Conservation (phyloP, 2,888 invertebrate species). For the Macropis europaea region DNA sequence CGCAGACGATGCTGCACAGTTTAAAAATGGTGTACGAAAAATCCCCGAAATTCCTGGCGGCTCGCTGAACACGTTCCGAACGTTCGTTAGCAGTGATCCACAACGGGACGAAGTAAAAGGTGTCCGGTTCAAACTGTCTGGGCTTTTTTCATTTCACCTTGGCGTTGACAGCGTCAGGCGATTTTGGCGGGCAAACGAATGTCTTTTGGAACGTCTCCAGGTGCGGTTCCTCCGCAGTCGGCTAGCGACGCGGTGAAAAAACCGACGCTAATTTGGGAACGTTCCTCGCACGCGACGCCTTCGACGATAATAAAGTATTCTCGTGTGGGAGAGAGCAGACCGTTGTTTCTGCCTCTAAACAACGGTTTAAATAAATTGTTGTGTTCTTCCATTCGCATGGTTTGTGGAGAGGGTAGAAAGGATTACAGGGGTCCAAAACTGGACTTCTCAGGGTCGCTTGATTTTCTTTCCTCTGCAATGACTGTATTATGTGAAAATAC, state of each 20-base stretch:
- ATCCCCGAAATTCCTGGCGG: not conserved
- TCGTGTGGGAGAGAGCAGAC: conserved; percentile 33
- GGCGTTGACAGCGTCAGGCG: conserved; percentile 49
- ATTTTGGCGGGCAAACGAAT: conserved; percentile 53
- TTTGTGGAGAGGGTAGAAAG: no score
- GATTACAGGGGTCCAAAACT: no score
- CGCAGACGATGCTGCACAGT: not conserved
- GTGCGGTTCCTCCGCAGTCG: conserved; percentile 43
- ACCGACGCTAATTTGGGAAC: conserved; percentile 55
- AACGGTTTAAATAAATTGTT: not conserved
- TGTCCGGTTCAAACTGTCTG: not conserved
- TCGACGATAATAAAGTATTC: conserved; percentile 62
- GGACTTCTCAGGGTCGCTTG: no score
- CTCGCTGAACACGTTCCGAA: conserved; percentile 11
- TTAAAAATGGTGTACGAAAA: not conserved
- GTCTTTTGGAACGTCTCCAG: conserved; percentile 66
- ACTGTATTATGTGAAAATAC: no score
- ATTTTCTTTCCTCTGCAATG: no score
- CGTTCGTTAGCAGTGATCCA: conserved; percentile 20
- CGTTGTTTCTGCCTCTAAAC: not conserved
- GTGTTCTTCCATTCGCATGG: no score
- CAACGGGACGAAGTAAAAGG: conserved; percentile 12
- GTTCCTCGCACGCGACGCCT: conserved; percentile 48
- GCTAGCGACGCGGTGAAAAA: conserved; percentile 29
- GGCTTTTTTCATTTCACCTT: conserved; percentile 39